Percentiles rank a stretch among this genome's conserved stretches.
These are phyloP conservation scores for Nasonia vitripennis DNA, from an alignment of 1,140 invertebrate species.

Conservation along the genomic window DNA sequence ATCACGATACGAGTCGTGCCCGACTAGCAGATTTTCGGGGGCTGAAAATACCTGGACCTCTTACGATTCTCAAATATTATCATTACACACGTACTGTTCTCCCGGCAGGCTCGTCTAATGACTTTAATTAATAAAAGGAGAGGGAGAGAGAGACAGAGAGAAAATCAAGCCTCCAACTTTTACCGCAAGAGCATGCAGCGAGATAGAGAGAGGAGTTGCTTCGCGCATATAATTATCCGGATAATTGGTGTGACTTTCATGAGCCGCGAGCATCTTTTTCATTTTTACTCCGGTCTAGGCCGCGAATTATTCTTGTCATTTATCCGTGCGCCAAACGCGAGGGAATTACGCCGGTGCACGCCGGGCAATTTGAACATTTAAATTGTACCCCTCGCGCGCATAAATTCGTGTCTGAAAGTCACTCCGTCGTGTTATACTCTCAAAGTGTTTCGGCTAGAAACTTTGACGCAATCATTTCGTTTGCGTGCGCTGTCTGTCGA, in stretches of 20 bases:
- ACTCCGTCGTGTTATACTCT: too few species aligned
- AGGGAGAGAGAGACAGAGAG: neutral
- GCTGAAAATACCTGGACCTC: neutral
- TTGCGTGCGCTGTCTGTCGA: too few species aligned
- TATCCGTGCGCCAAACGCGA: neutral
- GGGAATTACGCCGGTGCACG: neutral
- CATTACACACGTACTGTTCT: neutral
- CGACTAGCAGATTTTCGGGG: neutral
- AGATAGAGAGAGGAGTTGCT: neutral
- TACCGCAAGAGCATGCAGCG: slow-evolving; percentile 22
- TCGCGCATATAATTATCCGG: slow-evolving; percentile 25
- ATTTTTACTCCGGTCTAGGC: neutral
- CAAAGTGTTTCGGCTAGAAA: too few species aligned
- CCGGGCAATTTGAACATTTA: neutral
- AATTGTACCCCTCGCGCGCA: neutral
- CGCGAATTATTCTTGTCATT: neutral
- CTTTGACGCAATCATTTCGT: too few species aligned
- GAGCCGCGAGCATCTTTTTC: slow-evolving; percentile 3
- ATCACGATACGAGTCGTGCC: neutral
- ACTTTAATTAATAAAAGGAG: slow-evolving; percentile 11
- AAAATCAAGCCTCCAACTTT: slow-evolving; percentile 16
- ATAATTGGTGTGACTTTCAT: slow-evolving; percentile 45
- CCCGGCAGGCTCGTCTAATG: neutral
- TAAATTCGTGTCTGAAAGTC: too few species aligned
- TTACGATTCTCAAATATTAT: neutral